A percentile compares a stretch with the other conserved stretches of the same genome.
phyloP scores from a whole-genome alignment of 37 sponge, comb jelly and placozoan genomes.

The Theonella swinhoei region DNA sequence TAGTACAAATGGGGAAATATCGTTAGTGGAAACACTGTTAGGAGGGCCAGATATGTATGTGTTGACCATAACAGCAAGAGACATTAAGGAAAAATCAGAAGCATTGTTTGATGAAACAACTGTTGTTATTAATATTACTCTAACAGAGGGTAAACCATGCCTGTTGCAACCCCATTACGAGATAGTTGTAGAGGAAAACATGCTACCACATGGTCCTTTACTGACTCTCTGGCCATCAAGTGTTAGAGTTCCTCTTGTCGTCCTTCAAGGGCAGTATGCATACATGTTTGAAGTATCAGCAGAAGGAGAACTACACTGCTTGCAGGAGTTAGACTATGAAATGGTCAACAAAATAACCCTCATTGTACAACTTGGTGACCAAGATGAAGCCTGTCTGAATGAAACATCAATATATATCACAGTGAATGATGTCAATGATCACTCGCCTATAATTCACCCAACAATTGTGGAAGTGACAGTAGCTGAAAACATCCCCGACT shows the following conservation, averaged over 20 bases:
- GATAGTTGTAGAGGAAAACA: conserved; percentile 23
- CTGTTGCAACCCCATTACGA: not conserved
- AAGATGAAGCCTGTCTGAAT: conserved; percentile 7
- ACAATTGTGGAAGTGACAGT: conserved; percentile 9
- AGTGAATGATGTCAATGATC: conserved; percentile 48
- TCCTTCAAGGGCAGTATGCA: not conserved
- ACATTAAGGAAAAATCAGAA: conserved; percentile 30
- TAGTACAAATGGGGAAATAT: conserved; percentile 48
- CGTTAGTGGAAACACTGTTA: conserved; percentile 1
- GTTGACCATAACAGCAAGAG: conserved; percentile 52
- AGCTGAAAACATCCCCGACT: conserved; percentile 24
- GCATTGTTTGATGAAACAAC: conserved; percentile 22
- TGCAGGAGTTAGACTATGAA: conserved; percentile 28
- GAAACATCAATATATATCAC: not conserved
- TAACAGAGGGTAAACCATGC: conserved; percentile 54
- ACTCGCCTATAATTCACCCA: conserved; percentile 38
- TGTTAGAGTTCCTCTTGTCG: not conserved
- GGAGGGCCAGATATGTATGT: not conserved
- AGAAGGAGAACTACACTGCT: conserved; percentile 23
- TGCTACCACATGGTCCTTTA: conserved; percentile 12
- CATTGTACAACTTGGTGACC: conserved; percentile 18
- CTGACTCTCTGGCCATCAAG: conserved; percentile 7
- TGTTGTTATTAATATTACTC: conserved; percentile 33
- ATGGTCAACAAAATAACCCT: not conserved
- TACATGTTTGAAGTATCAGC: conserved; percentile 14